Base-by-base conservation (phyloP, 2,797 vertebrate genomes). In the Eremophila alpestris region DNA sequence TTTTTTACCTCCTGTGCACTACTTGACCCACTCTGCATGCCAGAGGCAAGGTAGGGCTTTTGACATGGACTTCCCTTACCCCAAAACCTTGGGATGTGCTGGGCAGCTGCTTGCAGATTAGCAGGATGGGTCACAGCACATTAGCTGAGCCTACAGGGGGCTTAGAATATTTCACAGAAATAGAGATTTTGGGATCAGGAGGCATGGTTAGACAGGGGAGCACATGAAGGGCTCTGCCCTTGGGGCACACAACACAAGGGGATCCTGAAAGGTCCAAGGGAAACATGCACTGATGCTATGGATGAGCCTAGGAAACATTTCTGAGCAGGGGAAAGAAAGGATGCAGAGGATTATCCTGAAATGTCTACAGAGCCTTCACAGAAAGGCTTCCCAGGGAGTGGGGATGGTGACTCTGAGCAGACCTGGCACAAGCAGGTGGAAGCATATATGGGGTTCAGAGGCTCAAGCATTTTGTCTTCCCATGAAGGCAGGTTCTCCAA, bases 161-260 rank as follows among this genome's bases (percentile, higher is more conserved):
- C 43, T 86, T 85, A 67, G n/a, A 58, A 32, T 8, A 2, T 48
- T 64, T 62, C 41, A 52, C 56, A 64, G 54, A 89, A 83, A 56
- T 20, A 1, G 30, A 67, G 32, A 43, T 19, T 93, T 91, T n/a
- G 43, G 58, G 65, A 75, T 36, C 4, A n/a, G 38, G 43, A 7
- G 0, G 5, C 3, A 1, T 59, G 29, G 43, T 58, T 73, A 76
- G 56, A 45, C 0, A 51, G 40, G 26, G 30, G 19, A 92, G 29
- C 3, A 2, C 29, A 13, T 16, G 23, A 51, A 81, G 19, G 16
- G 29, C 56, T 83, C 48, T 88, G 59, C 24, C 73, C 55, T 54
- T 2, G 3, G 27, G 3, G 4, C 0, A 0, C 40, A 29, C 8
- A 14, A 12, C 11, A 63, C 8, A 13, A 89, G 34, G 15, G 13